These are phyloP conservation scores for Tragelaphus eurycerus DNA, from an alignment of 2,797 vertebrate genomes.

Conservation along the genomic window DNA sequence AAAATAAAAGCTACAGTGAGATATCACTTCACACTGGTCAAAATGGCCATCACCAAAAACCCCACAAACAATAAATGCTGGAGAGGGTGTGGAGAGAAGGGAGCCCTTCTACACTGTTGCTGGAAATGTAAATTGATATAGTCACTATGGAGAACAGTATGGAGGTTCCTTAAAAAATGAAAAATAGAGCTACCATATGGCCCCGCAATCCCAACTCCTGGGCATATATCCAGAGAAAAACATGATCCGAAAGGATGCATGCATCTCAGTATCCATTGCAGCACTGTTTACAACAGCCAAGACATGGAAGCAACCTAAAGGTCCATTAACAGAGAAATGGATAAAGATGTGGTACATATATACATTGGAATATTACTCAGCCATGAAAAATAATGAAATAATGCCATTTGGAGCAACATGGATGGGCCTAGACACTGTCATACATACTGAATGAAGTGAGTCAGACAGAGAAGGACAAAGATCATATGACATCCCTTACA, in stretches of 20 bases:
- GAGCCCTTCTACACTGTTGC: background rate
- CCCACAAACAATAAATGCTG: background rate
- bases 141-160: background rate
- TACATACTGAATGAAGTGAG: background rate
- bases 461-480: background rate
- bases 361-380: background rate
- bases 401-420: background rate
- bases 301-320: background rate
- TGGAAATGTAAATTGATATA: background rate
- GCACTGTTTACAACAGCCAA: background rate
- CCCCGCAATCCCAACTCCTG: background rate
- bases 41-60: background rate
- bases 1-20: background rate
- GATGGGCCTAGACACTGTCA: background rate
- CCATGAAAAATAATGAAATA: background rate
- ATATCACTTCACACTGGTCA: background rate
- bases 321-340: background rate
- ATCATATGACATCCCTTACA: background rate
- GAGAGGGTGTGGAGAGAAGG: background rate
- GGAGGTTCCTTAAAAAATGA: background rate
- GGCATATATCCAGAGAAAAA: background rate
- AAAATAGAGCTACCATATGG: background rate
- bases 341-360: background rate
- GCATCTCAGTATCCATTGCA: background rate
- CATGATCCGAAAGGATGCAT: background rate